Base-by-base conservation (phyloP, 2,888 invertebrate species). In the Drosophila maculinotata region DNA sequence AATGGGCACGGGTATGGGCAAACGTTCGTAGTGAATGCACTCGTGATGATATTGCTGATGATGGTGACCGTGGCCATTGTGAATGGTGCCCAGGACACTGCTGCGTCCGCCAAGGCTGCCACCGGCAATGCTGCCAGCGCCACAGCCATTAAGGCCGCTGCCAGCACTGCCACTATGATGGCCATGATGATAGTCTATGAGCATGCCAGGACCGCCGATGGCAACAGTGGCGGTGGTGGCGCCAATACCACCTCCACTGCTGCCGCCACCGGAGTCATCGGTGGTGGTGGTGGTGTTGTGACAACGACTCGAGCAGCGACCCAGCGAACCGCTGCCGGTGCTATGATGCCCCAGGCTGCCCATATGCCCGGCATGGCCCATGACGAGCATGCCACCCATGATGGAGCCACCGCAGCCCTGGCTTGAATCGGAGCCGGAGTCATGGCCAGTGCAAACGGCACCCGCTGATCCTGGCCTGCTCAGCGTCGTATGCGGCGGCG, bases 1-100 rank as follows among this genome's bases (percentile, higher is more conserved):
- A 72, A 92, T 91, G 71, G 93, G 92, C 83, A 92, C 91, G 69
- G 92, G 92, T 63, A 92, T 91, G 51, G 92, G 92, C 83, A 92
- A 81, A 59, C 92, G 88, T 69, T 92, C 92, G 62, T 92, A 92
- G 80, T 92, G 92, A 66, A 92, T 91, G 78, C 91, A 92, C 75
- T 91, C 91, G 71, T 91, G 91, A 84, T 92, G 92, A 82, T 90
- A 91, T 68, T 90, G 90, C 77, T 90, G 90, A 81, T 90, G 90
- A 69, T 89, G 89, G 56, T 89, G 89, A 0, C 83, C 83, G 36
- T 90, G 89, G 4, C 91, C 91, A 70, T 91, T 91, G 78, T 90
- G 90, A 66, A 90, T 90, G 69, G 91, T 91, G 52, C 91, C 91
- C 9, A 91, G 83, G 10, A 90, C 91, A 67, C 92, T 92, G 77